Base-by-base conservation (phyloP, 2,888 invertebrate genomes). In the Eristalinus sepulchralis region DNA sequence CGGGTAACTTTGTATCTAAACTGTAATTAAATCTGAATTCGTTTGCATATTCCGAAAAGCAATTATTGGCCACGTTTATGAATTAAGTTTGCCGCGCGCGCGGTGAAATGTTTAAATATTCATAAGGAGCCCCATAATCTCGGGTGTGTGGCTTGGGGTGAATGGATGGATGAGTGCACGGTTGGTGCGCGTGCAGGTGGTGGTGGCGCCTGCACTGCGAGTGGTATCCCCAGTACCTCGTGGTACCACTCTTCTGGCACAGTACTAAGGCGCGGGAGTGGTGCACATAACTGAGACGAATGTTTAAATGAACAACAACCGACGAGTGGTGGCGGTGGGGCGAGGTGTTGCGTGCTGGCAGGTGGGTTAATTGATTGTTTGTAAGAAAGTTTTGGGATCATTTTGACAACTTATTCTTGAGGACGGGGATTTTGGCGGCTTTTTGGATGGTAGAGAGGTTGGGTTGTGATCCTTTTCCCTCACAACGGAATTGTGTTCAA, bases 11-110 rank as follows among this genome's bases (percentile, higher is more conserved):
- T 82, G 85, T 82, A 77, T 77, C 85, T 82, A 85, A 85, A 85
- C 82, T 85, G 85, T 82, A 82, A 85, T 85, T 85, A 85, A 85
- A 85, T 85, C 82, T 85, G 85, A 85, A 85, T 85, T 82, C 85
- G 77, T 85, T 85, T 81, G 85, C 85, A 85, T 85, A 85, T 85
- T 85, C 77, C 77, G 81, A 85, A 85, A 85, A 85, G 85, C 85
- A 85, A 82, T 85, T 85, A 82, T 85, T 81, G 81, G 77, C 71
- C 77, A 82, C 85, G 85, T 77, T 85, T 82, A 85, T 85, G 81
- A 84, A 80, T 84, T 84, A 80, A 84, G 84, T 84, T 84, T 82
- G 82, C 59, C 71, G 76, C 53, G 57, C 80, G 27, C 27, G 27
- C 27, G 71, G 77, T 77, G 72, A 82, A 77, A 85, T 85, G 77